Base-by-base conservation (phyloP, 2,113 vertebrate species). In the Perca fluviatilis region DNA sequence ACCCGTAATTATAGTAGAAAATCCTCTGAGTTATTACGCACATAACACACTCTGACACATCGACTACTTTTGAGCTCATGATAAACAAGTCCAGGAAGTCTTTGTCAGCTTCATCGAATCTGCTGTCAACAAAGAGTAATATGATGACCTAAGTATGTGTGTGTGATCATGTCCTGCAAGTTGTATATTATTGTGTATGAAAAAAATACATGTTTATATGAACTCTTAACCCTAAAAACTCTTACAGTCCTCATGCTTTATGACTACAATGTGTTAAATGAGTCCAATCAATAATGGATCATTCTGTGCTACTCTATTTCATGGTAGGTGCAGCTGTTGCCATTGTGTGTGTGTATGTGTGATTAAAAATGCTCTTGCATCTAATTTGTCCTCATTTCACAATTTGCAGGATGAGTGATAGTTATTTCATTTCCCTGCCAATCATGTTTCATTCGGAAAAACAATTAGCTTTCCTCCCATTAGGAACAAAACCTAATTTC, bases 391-490 rank as follows among this genome's bases (percentile, higher is more conserved):
- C 69, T 83, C 61, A 49, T 77, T 87, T 86, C 53, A 63, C 23
- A 53, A 68, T 86, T 84, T 66, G 49, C 62, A 51, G 23, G 49
- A 87, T 64, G 56, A 76, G 60, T 54, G 15, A 80, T 23, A 19
- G 19, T 46, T 51, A 73, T 67, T 85, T 84, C 3, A 61, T 66
- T 73, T 77, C 57, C 30, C 63, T 79, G 80, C 75, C 80, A 75
- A 71, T 87, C 87, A 82, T 51, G 47, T 70, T 80, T 77, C 62
- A 82, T 86, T 69, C 4, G 5, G n/a, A 74, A 27, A 27, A 27
- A 81, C 83, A 90, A 85, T 88, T 83, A 86, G 57, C 74, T 77
- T 49, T 65, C 53, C 77, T 74, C 82, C 82, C 86, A 89, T 83
- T 76, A 83, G 76, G 15, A 84, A 81, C 46, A 77, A 83, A 85